Evolutionary conservation across 2,888 invertebrate genomes (phyloP).

Genomic region (Eupeodes luniger): DNA sequence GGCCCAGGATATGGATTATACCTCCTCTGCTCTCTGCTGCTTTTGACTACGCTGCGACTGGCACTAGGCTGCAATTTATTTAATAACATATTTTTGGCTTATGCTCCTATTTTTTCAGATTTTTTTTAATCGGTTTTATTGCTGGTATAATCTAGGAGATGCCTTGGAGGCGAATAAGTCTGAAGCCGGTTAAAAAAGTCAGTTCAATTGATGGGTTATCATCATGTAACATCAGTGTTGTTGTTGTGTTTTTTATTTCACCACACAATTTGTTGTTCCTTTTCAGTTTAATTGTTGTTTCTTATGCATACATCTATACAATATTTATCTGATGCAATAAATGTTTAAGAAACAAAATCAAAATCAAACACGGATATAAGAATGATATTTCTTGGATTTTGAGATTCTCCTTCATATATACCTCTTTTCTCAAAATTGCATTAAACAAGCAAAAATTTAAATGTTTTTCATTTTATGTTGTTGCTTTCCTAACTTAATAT

Average conservation of each 20-base stretch:
- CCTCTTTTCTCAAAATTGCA: too few species aligned
- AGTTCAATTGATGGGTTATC: constrained; percentile 35
- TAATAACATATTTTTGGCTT: constrained; percentile 42
- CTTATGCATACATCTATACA: not conserved
- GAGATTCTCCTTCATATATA: too few species aligned
- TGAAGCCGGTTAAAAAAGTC: constrained; percentile 34
- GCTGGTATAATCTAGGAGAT: constrained; percentile 33
- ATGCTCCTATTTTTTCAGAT: constrained; percentile 11
- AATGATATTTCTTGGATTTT: too few species aligned
- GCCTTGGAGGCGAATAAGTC: constrained; percentile 19
- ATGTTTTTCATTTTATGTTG: too few species aligned
- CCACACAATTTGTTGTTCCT: constrained; percentile 41
- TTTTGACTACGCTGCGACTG: not conserved
- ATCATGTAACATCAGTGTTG: constrained; percentile 19
- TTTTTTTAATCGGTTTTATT: constrained; percentile 5
- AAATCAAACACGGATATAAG: not conserved
- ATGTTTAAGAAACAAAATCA: not conserved
- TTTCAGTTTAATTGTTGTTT: constrained; percentile 17
- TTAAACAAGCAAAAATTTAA: too few species aligned
- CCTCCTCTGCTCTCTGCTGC: not conserved
- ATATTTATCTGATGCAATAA: constrained; percentile 44
- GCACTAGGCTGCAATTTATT: constrained; percentile 33
- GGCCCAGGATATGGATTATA: constrained; percentile 24
- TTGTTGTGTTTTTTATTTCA: constrained; percentile 23
- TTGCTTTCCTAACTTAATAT: too few species aligned